phyloP scores from a whole-genome alignment of 2,797 vertebrate genomes.

The Pangasius krempfi region DNA sequence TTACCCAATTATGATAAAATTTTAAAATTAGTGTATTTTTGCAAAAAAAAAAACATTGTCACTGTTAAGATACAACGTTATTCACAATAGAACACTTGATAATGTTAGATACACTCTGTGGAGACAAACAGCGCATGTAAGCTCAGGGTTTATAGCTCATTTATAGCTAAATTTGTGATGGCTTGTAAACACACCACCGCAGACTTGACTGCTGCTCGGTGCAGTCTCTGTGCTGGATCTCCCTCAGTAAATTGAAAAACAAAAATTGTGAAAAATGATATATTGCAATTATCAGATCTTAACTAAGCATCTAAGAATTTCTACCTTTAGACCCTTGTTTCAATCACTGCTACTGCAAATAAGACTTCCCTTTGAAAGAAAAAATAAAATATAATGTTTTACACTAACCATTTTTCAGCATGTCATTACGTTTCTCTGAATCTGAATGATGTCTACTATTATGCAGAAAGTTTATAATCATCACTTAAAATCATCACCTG shows the following conservation, averaged over 20 bases:
- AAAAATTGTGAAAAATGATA: not conserved
- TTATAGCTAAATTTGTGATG: too few species aligned
- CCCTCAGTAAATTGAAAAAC: not conserved
- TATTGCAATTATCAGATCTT: not conserved
- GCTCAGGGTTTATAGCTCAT: too few species aligned
- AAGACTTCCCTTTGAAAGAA: not conserved
- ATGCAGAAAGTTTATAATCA: not conserved
- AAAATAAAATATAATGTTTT: not conserved
- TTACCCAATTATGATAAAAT: not conserved
- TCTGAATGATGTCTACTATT: not conserved
- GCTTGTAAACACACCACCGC: too few species aligned
- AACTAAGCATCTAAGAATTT: not conserved
- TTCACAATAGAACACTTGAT: too few species aligned
- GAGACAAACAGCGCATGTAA: too few species aligned
- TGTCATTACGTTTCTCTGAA: not conserved
- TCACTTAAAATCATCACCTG: not conserved
- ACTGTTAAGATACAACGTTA: too few species aligned
- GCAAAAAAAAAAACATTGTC: too few species aligned
- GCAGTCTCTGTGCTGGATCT: not conserved
- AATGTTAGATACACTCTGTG: too few species aligned
- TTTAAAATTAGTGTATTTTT: too few species aligned
- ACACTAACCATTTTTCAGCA: not conserved
- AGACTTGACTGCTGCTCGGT: not conserved
- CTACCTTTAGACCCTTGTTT: not conserved
- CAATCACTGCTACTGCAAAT: not conserved